Evolutionary conservation across 2,113 vertebrate genomes (phyloP), one percentile per base, ranked within the genome.

Genomic region (Sceloporus tristichus): DNA sequence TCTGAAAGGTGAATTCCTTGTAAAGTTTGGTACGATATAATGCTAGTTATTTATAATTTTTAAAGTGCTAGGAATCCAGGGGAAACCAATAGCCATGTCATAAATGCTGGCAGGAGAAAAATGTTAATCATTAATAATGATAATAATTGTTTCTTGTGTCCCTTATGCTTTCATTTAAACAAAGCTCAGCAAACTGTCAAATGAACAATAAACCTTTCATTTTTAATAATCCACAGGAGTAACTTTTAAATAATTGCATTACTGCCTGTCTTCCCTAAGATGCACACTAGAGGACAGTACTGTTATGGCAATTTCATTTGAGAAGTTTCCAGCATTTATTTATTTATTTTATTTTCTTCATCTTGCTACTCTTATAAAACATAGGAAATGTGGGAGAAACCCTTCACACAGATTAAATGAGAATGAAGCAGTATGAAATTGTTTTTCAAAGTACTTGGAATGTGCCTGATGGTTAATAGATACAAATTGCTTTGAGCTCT

Each of bases 271-370:
- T 96, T 80, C 75, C 86, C 19, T 27, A 0, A 29, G 19, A 6
- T 0, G 0, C 80, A 83, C 97, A 96, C 96, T 94, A 97, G 97
- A 96, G 97, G 96, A 95, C 97, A 97, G 93, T 97, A 66, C 80
- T 94, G 92, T 92, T 95, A 97, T 94, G 94, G 84, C 34, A 82
- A 92, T 97, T 94, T 88, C 29, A 19, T 40, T 0, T 0, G 40
- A 9, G 65, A 82, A 29, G 80, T n/a, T 76, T 77, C 76, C 14
- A 73, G 0, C 54, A 42, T 42, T 90, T 75, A 27, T 71, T n/a
- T 91, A 88, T 6, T 85, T 82, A 70, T 87, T 9, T 48, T 79
- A 18, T 3, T 27, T 16, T 25, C 87, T 86, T n/a, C 87, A 89
- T 25, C 5, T 85, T 88, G 88, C 87, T 56, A 40, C 54, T 93